Evolutionary conservation across 2,888 invertebrate species (phyloP).

Genomic region (Heliconius ismenius): DNA sequence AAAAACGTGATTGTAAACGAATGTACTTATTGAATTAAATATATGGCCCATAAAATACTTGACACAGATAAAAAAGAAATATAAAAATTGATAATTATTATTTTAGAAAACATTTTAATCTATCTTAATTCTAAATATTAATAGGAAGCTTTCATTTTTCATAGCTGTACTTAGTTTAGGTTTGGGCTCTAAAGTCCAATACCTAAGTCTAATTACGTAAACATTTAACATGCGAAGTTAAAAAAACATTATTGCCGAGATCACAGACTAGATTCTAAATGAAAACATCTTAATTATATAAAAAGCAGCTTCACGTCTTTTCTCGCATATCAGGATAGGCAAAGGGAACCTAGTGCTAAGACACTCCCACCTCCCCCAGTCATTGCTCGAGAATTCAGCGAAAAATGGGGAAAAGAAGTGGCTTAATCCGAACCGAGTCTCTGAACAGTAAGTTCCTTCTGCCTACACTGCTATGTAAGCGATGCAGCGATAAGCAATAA

Average conservation of each 20-base stretch:
- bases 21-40: neutral
- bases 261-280: constrained; percentile 79
- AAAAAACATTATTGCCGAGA: constrained; percentile 70
- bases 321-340: neutral
- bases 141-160: constrained; percentile 55
- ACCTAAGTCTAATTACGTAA: constrained; percentile 37
- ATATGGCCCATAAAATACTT: neutral
- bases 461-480: no score
- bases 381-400: no score
- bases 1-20: neutral
- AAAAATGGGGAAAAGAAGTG: no score
- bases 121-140: constrained; percentile 58
- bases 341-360: neutral
- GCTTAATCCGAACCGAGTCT: no score
- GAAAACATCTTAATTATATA: constrained; percentile 33
- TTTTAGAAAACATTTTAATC: constrained; percentile 28
- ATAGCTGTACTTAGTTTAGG: constrained; percentile 24
- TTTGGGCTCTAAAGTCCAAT: constrained; percentile 5
- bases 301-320: neutral
- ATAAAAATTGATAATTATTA: constrained; percentile 10
- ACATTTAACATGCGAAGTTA: constrained; percentile 45
- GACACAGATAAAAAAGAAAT: constrained; percentile 5
- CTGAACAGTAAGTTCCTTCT: no score
- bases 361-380: neutral
- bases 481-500: neutral